These are phyloP conservation scores for Drosophila kikkawai DNA, from an alignment of 1,140 invertebrate species.

Conservation along the genomic window DNA sequence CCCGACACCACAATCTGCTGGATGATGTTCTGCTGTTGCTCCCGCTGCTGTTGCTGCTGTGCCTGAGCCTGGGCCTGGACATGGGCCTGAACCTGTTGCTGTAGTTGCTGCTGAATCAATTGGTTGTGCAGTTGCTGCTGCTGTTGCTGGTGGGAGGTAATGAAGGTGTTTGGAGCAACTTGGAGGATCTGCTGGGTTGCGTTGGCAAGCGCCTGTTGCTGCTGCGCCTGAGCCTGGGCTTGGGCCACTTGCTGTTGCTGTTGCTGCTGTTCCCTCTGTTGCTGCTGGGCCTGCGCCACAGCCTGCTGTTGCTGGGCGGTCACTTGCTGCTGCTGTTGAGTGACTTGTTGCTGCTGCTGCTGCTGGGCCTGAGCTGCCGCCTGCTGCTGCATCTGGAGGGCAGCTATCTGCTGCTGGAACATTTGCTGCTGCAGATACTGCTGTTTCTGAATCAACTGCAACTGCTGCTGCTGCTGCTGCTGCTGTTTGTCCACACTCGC, in stretches of 20 bases:
- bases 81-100: conserved; percentile 56
- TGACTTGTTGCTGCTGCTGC: conserved; percentile 70
- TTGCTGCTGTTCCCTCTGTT: conserved; percentile 81
- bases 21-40: conserved; percentile 76
- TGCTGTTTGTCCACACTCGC: conserved; percentile 68
- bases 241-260: conserved; percentile 76
- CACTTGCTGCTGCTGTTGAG: conserved; percentile 59
- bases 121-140: conserved; percentile 76
- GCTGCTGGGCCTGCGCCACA: conserved; percentile 82
- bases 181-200: conserved; percentile 84
- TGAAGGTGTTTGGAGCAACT: conserved; percentile 82
- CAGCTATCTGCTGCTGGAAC: conserved; percentile 75
- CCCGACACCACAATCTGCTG: conserved; percentile 75
- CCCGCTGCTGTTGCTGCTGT: conserved; percentile 77
- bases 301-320: conserved; percentile 60
- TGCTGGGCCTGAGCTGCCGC: conserved; percentile 58
- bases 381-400: conserved; percentile 77
- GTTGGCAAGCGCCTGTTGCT: conserved; percentile 62
- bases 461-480: conserved; percentile 57
- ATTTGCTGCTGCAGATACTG: conserved; percentile 74
- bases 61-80: conserved; percentile 53
- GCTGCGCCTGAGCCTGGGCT: conserved; percentile 84
- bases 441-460: conserved; percentile 72
- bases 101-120: conserved; percentile 83
- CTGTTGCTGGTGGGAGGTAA: conserved; percentile 71